Evolutionary conservation across 1,140 invertebrate genomes (phyloP).

Genomic region (Callitettix versicolor): DNA sequence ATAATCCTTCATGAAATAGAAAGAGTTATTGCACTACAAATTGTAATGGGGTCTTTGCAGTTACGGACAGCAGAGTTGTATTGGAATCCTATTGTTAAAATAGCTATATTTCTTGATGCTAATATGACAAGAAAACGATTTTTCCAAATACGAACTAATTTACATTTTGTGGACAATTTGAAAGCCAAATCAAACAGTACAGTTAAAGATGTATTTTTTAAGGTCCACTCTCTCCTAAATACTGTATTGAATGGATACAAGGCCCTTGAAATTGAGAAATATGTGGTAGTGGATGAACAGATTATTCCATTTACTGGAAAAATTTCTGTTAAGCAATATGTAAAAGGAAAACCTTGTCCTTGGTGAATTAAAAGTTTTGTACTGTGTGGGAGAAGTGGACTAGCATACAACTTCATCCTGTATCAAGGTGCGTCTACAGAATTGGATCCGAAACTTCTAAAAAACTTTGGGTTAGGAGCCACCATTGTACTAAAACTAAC

Average conservation of each 20-base stretch:
- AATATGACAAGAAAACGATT: slow-evolving; percentile 11
- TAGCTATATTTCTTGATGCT: slow-evolving; percentile 5
- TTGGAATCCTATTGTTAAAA: slow-evolving; percentile 7
- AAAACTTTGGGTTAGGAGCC: slow-evolving; percentile 11
- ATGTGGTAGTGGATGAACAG: slow-evolving; percentile 25
- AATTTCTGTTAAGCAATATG: slow-evolving; percentile 21
- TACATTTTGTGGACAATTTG: no score
- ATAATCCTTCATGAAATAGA: no score
- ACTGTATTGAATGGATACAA: slow-evolving; percentile 4
- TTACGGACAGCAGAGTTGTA: slow-evolving; percentile 7
- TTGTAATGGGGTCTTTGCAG: slow-evolving; percentile 9
- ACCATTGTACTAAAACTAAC: slow-evolving; percentile 3
- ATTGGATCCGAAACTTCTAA: slow-evolving; percentile 4
- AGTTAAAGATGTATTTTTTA: slow-evolving; percentile 9
- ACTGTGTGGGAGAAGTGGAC: slow-evolving; percentile 23
- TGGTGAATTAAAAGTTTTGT: slow-evolving; percentile 26
- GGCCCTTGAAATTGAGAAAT: slow-evolving; percentile 16
- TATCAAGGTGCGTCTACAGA: slow-evolving; percentile 24
- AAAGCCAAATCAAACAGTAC: background rate
- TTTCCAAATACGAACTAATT: slow-evolving; percentile 6
- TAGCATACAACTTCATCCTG: slow-evolving; percentile 25
- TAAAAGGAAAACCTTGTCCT: slow-evolving; percentile 3
- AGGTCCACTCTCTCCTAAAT: slow-evolving; percentile 13
- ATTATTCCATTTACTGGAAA: slow-evolving; percentile 27
- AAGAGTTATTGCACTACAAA: slow-evolving; percentile 11